Percentiles rank a stretch among this genome's conserved stretches.
These are phyloP conservation scores for Synergus itoensis DNA, from an alignment of 2,888 invertebrate species.

Conservation along the genomic window DNA sequence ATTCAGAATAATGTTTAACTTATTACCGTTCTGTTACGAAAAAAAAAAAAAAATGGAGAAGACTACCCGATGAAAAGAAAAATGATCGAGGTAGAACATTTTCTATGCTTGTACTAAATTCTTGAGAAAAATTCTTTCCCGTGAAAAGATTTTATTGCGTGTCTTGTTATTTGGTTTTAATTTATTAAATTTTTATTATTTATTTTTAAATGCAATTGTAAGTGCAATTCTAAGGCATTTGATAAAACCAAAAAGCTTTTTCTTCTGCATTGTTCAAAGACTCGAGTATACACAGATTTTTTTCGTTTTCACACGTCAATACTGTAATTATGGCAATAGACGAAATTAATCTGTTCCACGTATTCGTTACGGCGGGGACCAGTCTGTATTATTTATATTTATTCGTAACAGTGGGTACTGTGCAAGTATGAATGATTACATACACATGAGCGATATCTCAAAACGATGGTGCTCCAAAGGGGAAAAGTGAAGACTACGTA, in stretches of 20 bases:
- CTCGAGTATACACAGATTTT: constrained; percentile 14
- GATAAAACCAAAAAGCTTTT: constrained; percentile 15
- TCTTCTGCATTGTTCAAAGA: constrained; percentile 5
- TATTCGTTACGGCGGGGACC: constrained; percentile 19
- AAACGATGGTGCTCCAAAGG: constrained; percentile 39
- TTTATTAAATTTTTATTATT: constrained; percentile 30
- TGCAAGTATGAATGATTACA: constrained; percentile 51
- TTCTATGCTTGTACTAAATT: constrained; percentile 26
- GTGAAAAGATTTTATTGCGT: not conserved
- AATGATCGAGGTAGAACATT: not conserved
- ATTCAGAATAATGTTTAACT: not conserved
- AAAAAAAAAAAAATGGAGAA: not conserved
- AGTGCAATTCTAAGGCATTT: constrained; percentile 17
- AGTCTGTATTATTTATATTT: constrained; percentile 49
- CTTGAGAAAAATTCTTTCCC: not conserved
- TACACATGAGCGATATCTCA: constrained; percentile 35
- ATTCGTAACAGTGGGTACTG: constrained; percentile 54
- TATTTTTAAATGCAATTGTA: constrained; percentile 18
- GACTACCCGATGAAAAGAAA: constrained; percentile 26
- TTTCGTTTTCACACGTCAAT: constrained; percentile 14
- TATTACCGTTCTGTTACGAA: constrained; percentile 1
- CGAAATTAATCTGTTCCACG: constrained; percentile 15
- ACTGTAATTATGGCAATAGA: constrained; percentile 10
- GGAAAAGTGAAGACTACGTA: constrained; percentile 28
- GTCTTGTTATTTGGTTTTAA: constrained; percentile 23